These are phyloP conservation scores for Orchestia grillus DNA, from an alignment of 1,140 invertebrate species.

Conservation along the genomic window DNA sequence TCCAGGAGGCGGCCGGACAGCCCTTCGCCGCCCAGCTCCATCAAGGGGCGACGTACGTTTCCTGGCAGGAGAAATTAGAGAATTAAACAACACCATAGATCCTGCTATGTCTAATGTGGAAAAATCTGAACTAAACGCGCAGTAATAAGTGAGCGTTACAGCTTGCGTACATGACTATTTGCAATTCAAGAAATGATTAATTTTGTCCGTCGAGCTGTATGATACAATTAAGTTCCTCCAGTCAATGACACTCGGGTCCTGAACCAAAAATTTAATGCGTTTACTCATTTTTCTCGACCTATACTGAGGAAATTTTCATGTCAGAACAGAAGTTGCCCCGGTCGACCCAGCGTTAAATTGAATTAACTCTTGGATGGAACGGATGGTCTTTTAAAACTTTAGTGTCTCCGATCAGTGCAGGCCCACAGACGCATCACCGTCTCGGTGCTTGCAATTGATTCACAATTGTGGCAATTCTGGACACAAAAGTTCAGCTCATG, in stretches of 20 bases:
- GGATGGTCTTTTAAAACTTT: background rate
- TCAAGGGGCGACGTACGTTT: constrained; percentile 26
- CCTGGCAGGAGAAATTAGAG: constrained; percentile 56
- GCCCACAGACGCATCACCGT: background rate
- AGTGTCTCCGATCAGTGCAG: background rate
- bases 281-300: too few species aligned
- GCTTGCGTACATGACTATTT: background rate
- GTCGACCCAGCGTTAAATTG: background rate
- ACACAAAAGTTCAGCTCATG: too few species aligned
- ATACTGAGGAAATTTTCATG: too few species aligned
- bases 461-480: background rate
- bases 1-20: constrained; percentile 76
- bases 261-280: too few species aligned
- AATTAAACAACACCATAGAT: constrained; percentile 59
- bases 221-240: too few species aligned
- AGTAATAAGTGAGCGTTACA: background rate
- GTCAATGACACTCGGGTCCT: too few species aligned
- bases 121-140: constrained; percentile 26
- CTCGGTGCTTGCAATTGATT: background rate
- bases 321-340: too few species aligned
- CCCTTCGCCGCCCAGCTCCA: constrained; percentile 71
- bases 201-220: too few species aligned
- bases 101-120: background rate
- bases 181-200: too few species aligned
- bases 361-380: background rate